A percentile compares a stretch with the other conserved stretches of the same genome.
These are phyloP conservation scores for Drosophila vallismaia DNA, from an alignment of 2,888 invertebrate genomes.

Conservation along the genomic window DNA sequence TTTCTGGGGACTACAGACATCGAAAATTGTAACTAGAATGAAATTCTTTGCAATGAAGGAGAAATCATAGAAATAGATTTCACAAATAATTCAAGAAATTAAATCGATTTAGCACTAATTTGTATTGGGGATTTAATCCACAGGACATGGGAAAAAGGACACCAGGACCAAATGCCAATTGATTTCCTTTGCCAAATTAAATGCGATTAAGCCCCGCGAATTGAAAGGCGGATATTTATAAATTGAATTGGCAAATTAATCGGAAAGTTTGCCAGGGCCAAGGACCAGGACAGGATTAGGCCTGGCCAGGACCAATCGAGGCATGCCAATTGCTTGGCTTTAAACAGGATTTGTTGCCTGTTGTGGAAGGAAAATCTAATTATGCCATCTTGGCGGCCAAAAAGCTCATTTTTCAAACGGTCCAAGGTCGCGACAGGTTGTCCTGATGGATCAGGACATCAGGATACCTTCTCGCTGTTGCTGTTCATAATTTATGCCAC, in stretches of 20 bases:
- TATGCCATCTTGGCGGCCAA: slow-evolving; percentile 58
- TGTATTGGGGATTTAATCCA: slow-evolving; percentile 3
- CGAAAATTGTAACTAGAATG: no score
- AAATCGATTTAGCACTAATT: neutral
- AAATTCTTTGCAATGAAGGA: no score
- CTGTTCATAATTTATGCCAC: slow-evolving; percentile 70
- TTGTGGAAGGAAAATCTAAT: slow-evolving; percentile 53
- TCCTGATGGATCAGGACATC: slow-evolving; percentile 29
- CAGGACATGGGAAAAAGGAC: slow-evolving; percentile 8
- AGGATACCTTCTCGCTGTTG: slow-evolving; percentile 1
- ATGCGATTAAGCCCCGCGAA: slow-evolving; percentile 1
- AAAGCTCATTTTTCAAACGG: slow-evolving; percentile 67
- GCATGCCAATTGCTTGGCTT: slow-evolving; percentile 42
- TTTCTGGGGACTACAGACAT: no score
- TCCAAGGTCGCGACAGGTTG: slow-evolving; percentile 67
- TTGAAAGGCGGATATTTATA: slow-evolving; percentile 26
- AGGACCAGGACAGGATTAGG: slow-evolving; percentile 10
- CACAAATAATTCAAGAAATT: neutral
- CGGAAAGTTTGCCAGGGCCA: slow-evolving; percentile 4
- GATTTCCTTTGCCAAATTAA: slow-evolving; percentile 24
- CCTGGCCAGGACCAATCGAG: slow-evolving; percentile 19
- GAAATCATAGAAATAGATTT: neutral
- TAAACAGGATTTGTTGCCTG: neutral
- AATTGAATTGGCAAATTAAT: slow-evolving; percentile 39
- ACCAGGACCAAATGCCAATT: slow-evolving; percentile 11